Percentiles rank a stretch among this genome's conserved stretches.
phyloP scores from a whole-genome alignment of 2,797 vertebrate species.

The Microctenopoma lineatum region DNA sequence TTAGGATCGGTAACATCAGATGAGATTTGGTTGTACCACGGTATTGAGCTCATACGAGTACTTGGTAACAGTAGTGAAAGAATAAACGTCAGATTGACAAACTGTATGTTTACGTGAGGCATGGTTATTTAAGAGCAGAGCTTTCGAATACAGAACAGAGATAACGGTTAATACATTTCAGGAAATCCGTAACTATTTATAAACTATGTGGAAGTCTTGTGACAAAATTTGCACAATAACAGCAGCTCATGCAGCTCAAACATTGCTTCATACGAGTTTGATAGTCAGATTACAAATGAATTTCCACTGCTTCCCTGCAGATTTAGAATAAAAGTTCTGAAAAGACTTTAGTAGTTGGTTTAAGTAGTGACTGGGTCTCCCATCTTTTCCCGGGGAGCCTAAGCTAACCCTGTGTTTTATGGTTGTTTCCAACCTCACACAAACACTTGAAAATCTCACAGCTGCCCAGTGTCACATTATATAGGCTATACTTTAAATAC shows the following conservation, averaged over 20 bases:
- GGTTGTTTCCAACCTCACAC: slow-evolving; percentile 62
- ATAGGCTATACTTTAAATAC: slow-evolving; percentile 35
- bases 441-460: slow-evolving; percentile 51
- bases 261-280: neutral
- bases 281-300: slow-evolving; percentile 1
- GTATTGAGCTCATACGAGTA: slow-evolving; percentile 53
- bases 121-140: slow-evolving; percentile 70
- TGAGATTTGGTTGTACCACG: slow-evolving; percentile 59
- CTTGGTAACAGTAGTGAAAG: slow-evolving; percentile 72
- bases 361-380: slow-evolving; percentile 37
- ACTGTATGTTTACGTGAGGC: slow-evolving; percentile 65
- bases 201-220: neutral
- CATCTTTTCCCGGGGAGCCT: slow-evolving; percentile 45
- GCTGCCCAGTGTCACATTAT: slow-evolving; percentile 35
- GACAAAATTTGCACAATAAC: neutral
- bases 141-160: slow-evolving; percentile 26
- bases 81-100: slow-evolving; percentile 79
- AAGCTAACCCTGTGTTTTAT: slow-evolving; percentile 50
- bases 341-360: slow-evolving; percentile 17
- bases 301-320: slow-evolving; percentile 16
- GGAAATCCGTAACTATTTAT: slow-evolving; percentile 15
- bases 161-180: slow-evolving; percentile 15
- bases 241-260: slow-evolving; percentile 7
- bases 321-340: slow-evolving; percentile 6
- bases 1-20: slow-evolving; percentile 49